These are phyloP conservation scores for Neolamprologus modestus DNA, from an alignment of 2,113 vertebrate species.

Conservation along the genomic window DNA sequence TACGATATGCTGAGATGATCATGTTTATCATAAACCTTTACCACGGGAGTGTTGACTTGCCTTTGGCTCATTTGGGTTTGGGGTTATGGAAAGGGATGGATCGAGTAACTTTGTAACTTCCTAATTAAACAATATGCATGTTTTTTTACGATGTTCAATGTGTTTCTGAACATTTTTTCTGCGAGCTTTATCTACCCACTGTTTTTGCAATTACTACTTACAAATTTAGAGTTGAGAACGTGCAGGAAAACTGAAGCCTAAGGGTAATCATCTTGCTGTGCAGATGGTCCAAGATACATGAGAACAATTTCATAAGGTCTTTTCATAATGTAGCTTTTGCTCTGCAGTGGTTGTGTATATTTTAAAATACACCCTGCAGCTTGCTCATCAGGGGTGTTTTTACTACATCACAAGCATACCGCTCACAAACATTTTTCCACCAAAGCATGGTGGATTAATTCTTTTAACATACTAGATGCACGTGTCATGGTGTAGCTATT, in stretches of 20 bases:
- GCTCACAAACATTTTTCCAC: background rate
- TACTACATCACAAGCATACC: background rate
- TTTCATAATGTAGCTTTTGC: constrained; percentile 9
- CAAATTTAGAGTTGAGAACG: background rate
- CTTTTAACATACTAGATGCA: background rate
- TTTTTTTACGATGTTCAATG: background rate
- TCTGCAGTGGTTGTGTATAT: constrained; percentile 6
- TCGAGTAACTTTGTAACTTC: background rate
- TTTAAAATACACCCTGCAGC: constrained; percentile 36
- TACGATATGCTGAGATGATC: background rate
- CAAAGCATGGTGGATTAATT: background rate
- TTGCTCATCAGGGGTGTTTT: background rate
- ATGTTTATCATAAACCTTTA: background rate
- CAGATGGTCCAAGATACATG: constrained; percentile 22
- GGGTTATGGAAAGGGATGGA: background rate
- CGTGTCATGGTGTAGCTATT: background rate
- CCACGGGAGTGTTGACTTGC: background rate
- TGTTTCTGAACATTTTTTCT: background rate
- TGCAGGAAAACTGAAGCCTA: background rate
- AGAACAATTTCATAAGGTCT: background rate
- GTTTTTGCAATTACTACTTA: background rate
- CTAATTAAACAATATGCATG: background rate
- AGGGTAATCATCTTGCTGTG: background rate
- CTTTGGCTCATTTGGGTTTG: background rate
- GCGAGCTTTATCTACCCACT: background rate